These are phyloP conservation scores for Morus bassanus DNA, from an alignment of 2,797 vertebrate species.

Conservation along the genomic window DNA sequence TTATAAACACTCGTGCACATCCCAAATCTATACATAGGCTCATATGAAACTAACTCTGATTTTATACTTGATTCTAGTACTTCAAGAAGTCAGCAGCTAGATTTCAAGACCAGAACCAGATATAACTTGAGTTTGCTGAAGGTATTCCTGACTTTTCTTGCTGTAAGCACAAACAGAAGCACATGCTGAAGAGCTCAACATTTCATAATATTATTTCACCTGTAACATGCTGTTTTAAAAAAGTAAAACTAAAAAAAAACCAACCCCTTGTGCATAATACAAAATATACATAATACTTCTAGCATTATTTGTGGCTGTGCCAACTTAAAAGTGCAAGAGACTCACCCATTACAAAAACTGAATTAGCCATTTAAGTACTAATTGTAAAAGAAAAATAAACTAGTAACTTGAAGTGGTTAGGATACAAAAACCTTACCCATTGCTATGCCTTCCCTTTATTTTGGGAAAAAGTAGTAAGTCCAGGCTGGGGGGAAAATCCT, in stretches of 20 bases:
- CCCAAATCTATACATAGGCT: background rate
- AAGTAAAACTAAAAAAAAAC: background rate
- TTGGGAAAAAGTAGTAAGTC: background rate
- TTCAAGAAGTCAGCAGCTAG: background rate
- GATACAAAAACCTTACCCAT: constrained; percentile 5
- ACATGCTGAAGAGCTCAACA: background rate
- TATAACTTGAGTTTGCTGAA: background rate
- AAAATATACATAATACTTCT: constrained; percentile 63
- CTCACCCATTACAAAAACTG: constrained; percentile 24
- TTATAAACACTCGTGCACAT: background rate
- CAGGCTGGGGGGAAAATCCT: background rate
- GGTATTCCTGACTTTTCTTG: background rate
- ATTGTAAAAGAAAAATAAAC: background rate
- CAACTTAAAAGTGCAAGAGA: constrained; percentile 63
- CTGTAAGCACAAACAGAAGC: background rate
- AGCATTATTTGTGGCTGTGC: constrained; percentile 31
- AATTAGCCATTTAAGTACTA: constrained; percentile 20
- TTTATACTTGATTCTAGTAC: constrained; percentile 5
- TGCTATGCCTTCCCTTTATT: background rate
- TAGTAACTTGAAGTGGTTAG: constrained; percentile 28
- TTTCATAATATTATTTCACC: background rate
- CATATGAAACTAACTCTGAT: background rate
- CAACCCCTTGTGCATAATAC: background rate
- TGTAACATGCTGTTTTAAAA: background rate
- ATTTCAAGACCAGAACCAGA: background rate